phyloP scores from a whole-genome alignment of 2,888 invertebrate genomes.

The Stenchaetothrips biformis region DNA sequence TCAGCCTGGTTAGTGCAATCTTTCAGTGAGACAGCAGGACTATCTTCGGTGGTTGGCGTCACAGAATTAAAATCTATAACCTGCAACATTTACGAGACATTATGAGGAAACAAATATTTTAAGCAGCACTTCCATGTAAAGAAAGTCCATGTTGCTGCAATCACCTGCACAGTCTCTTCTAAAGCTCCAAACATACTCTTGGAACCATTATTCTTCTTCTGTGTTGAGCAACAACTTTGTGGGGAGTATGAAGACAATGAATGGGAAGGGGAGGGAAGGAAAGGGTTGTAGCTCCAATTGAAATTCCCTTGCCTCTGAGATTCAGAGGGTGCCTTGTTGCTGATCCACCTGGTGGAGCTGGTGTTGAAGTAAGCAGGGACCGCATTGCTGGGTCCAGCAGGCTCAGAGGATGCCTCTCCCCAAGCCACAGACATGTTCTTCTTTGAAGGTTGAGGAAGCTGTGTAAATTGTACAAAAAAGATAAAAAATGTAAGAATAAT shows the following conservation, averaged over 20 bases:
- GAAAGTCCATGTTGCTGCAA: neutral
- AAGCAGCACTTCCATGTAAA: neutral
- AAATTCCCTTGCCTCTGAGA: neutral
- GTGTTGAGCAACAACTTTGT: neutral
- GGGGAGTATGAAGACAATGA: neutral
- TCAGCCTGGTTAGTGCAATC: neutral
- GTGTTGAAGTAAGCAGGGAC: neutral
- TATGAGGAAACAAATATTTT: neutral
- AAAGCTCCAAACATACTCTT: neutral
- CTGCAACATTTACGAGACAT: neutral
- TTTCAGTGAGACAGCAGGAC: neutral
- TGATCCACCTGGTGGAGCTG: neutral
- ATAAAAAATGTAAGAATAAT: neutral
- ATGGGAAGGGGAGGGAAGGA: too few species aligned
- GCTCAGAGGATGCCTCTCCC: neutral
- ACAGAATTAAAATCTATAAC: constrained; percentile 10
- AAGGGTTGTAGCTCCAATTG: neutral
- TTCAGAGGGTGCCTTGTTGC: neutral
- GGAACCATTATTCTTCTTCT: neutral
- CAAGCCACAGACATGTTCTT: neutral
- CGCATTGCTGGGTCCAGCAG: neutral
- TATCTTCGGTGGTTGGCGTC: neutral
- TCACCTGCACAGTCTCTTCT: neutral
- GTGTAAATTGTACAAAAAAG: constrained; percentile 39
- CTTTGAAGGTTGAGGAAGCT: neutral